Percentiles rank a stretch among this genome's conserved stretches.
Conservation (phyloP, 2,888 invertebrate species). For the Spilosoma lubricipeda region DNA sequence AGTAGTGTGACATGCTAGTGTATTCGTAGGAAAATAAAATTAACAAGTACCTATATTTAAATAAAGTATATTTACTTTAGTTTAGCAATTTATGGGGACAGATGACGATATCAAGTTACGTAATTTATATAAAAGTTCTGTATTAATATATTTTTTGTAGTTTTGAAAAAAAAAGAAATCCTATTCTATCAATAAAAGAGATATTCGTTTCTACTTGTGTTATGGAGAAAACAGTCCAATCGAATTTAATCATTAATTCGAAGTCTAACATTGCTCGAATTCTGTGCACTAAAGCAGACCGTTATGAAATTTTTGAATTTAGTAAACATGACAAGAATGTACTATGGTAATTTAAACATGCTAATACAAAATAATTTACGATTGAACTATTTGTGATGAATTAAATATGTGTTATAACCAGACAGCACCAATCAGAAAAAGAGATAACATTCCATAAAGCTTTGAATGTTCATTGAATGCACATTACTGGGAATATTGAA, state of each 20-base stretch:
- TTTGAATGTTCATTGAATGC: neutral
- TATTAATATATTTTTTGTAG: too few species aligned
- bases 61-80: too few species aligned
- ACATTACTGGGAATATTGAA: constrained; percentile 25
- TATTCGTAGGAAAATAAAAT: neutral
- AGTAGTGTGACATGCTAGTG: neutral
- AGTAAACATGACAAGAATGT: constrained; percentile 26
- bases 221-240: neutral
- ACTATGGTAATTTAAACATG: constrained; percentile 23
- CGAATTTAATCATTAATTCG: neutral
- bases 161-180: too few species aligned
- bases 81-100: neutral
- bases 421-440: constrained; percentile 19
- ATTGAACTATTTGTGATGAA: constrained; percentile 44
- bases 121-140: neutral
- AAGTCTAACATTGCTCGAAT: neutral
- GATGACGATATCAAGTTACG: neutral
- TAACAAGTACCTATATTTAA: too few species aligned
- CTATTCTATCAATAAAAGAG: neutral
- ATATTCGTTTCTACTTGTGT: neutral
- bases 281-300: neutral
- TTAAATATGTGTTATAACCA: constrained; percentile 26
- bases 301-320: constrained; percentile 29
- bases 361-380: constrained; percentile 34
- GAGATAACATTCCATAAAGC: constrained; percentile 40